Conservation (phyloP, 1,140 invertebrate species). For the Neodiprion fabricii region DNA sequence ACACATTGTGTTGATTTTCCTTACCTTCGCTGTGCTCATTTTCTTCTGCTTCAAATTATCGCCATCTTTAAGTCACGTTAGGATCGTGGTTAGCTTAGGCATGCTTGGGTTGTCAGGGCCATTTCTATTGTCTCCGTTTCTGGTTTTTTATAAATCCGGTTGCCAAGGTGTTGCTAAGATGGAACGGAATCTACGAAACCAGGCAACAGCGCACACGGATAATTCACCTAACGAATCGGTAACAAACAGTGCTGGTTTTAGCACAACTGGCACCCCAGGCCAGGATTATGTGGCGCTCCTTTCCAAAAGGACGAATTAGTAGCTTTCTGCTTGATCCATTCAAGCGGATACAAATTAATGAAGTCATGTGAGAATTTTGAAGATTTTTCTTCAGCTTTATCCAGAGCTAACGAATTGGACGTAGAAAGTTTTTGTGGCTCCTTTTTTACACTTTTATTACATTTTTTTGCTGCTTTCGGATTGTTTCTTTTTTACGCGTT, state of each 20-base stretch:
- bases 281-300: neutral
- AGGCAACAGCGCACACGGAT: no score
- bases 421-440: conserved; percentile 10
- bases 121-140: no score
- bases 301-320: neutral
- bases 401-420: neutral
- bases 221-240: no score
- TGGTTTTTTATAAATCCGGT: no score
- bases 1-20: no score
- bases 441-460: neutral
- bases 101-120: no score
- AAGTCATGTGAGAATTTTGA: neutral
- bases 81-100: no score
- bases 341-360: neutral
- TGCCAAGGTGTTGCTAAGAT: no score
- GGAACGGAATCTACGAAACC: no score
- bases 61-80: no score
- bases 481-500: neutral
- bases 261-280: neutral
- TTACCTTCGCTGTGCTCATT: no score
- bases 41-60: no score
- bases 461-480: neutral
- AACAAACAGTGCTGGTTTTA: neutral
- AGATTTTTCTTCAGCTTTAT: neutral
- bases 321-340: conserved; percentile 8